Percentiles rank a stretch among this genome's conserved stretches.
Evolutionary conservation across 2,113 vertebrate genomes (phyloP).

Genomic region (Neolamprologus sp.): DNA sequence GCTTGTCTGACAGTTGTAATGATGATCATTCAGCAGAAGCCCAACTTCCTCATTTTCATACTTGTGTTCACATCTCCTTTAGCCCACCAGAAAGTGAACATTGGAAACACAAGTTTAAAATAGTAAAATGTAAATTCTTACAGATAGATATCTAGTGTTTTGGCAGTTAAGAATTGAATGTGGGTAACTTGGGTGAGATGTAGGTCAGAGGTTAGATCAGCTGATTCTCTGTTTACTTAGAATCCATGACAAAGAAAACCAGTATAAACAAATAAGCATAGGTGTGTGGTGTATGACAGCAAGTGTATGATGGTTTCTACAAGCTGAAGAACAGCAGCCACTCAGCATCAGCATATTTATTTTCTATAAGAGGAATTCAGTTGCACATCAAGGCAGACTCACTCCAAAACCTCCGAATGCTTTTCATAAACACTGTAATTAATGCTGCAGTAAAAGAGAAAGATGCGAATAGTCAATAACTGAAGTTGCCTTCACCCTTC

Average conservation of each 20-base stretch:
- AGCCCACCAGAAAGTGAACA: neutral
- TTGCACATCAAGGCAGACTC: neutral
- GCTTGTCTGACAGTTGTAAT: neutral
- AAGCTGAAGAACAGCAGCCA: neutral
- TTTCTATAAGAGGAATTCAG: neutral
- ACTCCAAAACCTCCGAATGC: neutral
- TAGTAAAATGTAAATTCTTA: neutral
- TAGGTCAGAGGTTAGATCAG: neutral
- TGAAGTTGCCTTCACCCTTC: neutral
- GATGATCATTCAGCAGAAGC: neutral
- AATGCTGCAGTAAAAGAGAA: neutral
- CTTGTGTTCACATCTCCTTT: neutral
- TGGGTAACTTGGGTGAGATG: neutral
- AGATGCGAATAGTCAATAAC: neutral
- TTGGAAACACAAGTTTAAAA: neutral
- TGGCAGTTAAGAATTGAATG: accelerated
- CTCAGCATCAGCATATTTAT: neutral
- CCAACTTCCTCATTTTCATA: neutral
- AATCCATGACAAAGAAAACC: neutral
- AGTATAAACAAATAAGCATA: neutral
- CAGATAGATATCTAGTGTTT: neutral
- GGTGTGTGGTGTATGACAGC: neutral
- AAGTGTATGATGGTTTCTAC: neutral
- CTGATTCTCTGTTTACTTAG: neutral
- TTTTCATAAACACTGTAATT: neutral